Evolutionary conservation across 2,888 invertebrate species (phyloP).

Genomic region (Ethmia dodecea): DNA sequence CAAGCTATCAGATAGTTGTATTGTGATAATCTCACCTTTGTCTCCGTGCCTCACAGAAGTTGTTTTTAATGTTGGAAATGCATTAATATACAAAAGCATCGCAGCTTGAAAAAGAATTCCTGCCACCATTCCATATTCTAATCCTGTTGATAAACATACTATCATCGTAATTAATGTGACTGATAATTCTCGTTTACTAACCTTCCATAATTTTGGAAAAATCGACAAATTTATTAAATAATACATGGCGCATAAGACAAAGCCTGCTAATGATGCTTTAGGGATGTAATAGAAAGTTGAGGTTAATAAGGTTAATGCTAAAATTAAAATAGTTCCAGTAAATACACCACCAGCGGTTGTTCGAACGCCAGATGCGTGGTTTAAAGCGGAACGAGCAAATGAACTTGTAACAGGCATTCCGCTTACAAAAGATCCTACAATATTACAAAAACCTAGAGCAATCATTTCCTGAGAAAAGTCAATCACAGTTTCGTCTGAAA

Average conservation of each 20-base stretch:
- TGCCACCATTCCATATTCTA: slow-evolving; percentile 61
- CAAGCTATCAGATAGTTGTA: slow-evolving; percentile 39
- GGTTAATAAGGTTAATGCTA: slow-evolving; percentile 88
- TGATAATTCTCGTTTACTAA: slow-evolving; percentile 80
- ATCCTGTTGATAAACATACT: slow-evolving; percentile 43
- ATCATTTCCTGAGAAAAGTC: slow-evolving; percentile 96
- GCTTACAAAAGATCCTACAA: slow-evolving; percentile 88
- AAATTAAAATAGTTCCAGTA: slow-evolving; percentile 84
- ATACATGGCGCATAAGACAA: slow-evolving; percentile 94
- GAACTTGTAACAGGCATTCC: slow-evolving; percentile 94
- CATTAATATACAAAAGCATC: slow-evolving; percentile 46
- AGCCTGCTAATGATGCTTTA: slow-evolving; percentile 89
- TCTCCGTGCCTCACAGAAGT: slow-evolving; percentile 29
- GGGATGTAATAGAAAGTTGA: slow-evolving; percentile 91
- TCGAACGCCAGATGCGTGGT: slow-evolving; percentile 92
- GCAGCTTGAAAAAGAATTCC: slow-evolving; percentile 50
- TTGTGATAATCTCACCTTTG: slow-evolving; percentile 37
- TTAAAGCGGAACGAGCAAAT: slow-evolving; percentile 92
- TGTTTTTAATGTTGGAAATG: slow-evolving; percentile 44
- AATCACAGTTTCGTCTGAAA: slow-evolving; percentile 86
- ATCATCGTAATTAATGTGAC: slow-evolving; percentile 40
- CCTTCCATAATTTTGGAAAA: slow-evolving; percentile 82
- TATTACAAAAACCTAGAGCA: slow-evolving; percentile 90
- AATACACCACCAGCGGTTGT: slow-evolving; percentile 89
- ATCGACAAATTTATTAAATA: slow-evolving; percentile 87